Evolutionary conservation across 2,888 invertebrate species (phyloP).

Genomic region (Antheraea yamamai): DNA sequence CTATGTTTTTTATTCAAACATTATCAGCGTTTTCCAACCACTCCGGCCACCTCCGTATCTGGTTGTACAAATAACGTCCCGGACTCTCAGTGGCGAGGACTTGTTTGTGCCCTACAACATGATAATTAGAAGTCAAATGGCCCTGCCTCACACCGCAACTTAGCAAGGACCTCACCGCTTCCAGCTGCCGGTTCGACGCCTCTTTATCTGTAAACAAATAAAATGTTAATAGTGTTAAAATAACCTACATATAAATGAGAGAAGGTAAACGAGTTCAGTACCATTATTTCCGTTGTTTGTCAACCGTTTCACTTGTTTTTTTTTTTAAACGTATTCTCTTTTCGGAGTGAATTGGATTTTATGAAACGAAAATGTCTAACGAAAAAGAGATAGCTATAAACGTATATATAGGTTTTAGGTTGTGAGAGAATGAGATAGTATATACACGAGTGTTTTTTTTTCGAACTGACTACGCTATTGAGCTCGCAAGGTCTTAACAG

Average conservation of each 20-base stretch:
- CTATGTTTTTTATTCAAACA: not conserved
- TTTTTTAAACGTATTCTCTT: too few relatives aligned
- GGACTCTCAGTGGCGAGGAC: conserved; percentile 64
- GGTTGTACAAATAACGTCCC: conserved; percentile 58
- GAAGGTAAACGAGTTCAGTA: too few relatives aligned
- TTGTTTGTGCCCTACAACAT: conserved; percentile 52
- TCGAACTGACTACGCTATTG: too few relatives aligned
- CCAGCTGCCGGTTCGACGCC: conserved; percentile 9
- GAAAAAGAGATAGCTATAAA: too few relatives aligned
- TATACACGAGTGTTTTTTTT: too few relatives aligned
- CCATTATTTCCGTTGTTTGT: too few relatives aligned
- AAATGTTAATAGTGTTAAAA: not conserved
- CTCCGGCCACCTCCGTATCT: conserved; percentile 66
- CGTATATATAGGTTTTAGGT: too few relatives aligned
- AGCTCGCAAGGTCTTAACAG: too few relatives aligned
- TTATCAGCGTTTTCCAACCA: conserved; percentile 17
- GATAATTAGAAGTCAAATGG: conserved; percentile 77
- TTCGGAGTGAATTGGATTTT: too few relatives aligned
- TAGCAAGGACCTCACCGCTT: conserved; percentile 13
- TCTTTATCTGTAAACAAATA: conserved; percentile 13
- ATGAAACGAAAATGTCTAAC: too few relatives aligned
- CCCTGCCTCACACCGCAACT: conserved; percentile 77
- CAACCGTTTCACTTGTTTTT: too few relatives aligned
- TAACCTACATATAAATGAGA: not conserved
- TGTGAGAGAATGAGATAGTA: too few relatives aligned